These are phyloP conservation scores for Torymus auratus DNA, from an alignment of 2,888 invertebrate species.

Conservation along the genomic window DNA sequence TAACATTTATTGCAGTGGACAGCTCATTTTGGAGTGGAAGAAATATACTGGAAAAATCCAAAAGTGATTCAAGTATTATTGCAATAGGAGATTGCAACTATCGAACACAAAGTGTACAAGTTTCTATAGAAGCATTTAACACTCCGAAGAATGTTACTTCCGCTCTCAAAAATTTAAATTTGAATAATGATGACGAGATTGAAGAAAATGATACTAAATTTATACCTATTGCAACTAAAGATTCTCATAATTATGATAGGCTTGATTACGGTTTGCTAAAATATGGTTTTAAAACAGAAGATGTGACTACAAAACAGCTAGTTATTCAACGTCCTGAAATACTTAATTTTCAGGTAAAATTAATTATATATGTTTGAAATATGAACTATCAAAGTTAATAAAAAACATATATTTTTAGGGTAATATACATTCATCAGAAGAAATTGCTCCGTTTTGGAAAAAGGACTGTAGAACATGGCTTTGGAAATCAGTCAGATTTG, in stretches of 20 bases:
- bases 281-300: constrained; percentile 65
- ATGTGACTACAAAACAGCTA: constrained; percentile 67
- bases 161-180: constrained; percentile 64
- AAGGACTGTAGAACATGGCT: constrained; percentile 85
- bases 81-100: constrained; percentile 49
- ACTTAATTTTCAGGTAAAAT: constrained; percentile 70
- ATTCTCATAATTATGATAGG: constrained; percentile 44
- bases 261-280: constrained; percentile 58
- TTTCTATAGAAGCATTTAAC: constrained; percentile 49
- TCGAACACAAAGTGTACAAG: constrained; percentile 38
- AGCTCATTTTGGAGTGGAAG: constrained; percentile 44
- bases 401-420: constrained; percentile 77
- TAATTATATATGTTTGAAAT: neutral
- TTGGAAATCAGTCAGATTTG: constrained; percentile 77
- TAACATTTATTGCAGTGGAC: constrained; percentile 44
- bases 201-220: constrained; percentile 24
- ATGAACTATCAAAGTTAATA: neutral
- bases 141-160: constrained; percentile 65
- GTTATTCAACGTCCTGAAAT: constrained; percentile 69
- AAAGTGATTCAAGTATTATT: constrained; percentile 54
- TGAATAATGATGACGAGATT: constrained; percentile 50
- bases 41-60: constrained; percentile 51
- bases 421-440: constrained; percentile 78
- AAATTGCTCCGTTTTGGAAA: constrained; percentile 83
- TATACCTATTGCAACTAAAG: constrained; percentile 12